Evolutionary conservation across 2,797 vertebrate genomes (phyloP).

Genomic region (Spinus olivaceus): DNA sequence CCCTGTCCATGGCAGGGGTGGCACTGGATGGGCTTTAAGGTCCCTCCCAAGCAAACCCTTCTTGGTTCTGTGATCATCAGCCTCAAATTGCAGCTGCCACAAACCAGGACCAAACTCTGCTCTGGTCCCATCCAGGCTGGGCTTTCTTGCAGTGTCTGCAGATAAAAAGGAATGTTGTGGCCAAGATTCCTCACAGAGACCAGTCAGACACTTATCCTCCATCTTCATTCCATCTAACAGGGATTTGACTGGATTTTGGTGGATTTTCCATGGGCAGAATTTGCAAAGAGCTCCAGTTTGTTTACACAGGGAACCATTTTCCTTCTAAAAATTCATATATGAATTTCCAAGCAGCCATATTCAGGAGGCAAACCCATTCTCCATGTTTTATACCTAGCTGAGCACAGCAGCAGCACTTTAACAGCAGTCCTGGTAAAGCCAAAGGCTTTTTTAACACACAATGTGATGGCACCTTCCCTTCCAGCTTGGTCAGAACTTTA

Average conservation of each 20-base stretch:
- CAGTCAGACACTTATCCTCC: background rate
- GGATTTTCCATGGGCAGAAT: background rate
- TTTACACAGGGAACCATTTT: background rate
- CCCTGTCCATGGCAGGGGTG: background rate
- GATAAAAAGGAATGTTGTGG: background rate
- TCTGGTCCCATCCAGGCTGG: background rate
- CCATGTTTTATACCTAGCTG: background rate
- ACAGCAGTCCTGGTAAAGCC: background rate
- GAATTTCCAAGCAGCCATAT: background rate
- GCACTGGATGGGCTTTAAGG: fast-evolving
- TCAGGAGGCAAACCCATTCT: background rate
- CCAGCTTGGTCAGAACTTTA: background rate
- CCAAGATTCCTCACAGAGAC: fast-evolving
- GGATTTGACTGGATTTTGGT: background rate
- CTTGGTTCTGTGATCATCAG: background rate
- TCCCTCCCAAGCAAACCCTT: background rate
- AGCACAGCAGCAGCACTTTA: background rate
- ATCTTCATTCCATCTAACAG: background rate
- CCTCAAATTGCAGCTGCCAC: fast-evolving
- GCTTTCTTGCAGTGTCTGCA: background rate
- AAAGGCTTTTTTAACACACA: fast-evolving
- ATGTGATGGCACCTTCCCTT: background rate
- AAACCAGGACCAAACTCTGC: background rate
- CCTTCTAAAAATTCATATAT: background rate
- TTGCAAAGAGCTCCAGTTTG: background rate